Evolutionary conservation across 2,797 vertebrate genomes (phyloP).

Genomic region (Champsocephalus esox): DNA sequence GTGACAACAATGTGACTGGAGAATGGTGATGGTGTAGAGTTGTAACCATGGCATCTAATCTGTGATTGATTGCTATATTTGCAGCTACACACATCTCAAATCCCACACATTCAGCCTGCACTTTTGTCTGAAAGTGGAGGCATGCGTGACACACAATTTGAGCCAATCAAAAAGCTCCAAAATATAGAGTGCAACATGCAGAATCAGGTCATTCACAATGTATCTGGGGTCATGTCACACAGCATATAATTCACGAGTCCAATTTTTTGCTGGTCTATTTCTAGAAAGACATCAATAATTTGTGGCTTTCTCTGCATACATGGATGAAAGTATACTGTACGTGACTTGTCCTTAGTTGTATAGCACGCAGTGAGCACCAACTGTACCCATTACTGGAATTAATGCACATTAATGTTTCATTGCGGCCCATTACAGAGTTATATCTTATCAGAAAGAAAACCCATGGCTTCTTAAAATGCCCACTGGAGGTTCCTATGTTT

Average conservation of each 20-base stretch:
- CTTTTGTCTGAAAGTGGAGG: conserved; percentile 18
- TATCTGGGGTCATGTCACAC: conserved; percentile 29
- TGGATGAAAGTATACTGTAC: conserved; percentile 36
- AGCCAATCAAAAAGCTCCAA: conserved; percentile 21
- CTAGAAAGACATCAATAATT: conserved; percentile 64
- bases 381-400: conserved; percentile 56
- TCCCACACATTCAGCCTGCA: conserved; percentile 37
- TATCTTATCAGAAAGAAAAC: conserved; percentile 42
- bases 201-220: conserved; percentile 38
- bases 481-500: background rate
- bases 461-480: conserved; percentile 27
- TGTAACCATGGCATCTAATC: conserved; percentile 67
- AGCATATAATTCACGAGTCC: conserved; percentile 32
- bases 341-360: conserved; percentile 20
- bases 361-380: conserved; percentile 22
- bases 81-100: conserved; percentile 18
- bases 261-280: conserved; percentile 48
- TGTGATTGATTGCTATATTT: conserved; percentile 48
- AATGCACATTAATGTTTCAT: conserved; percentile 70
- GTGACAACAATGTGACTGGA: conserved; percentile 65
- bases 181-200: background rate
- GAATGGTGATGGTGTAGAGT: conserved; percentile 36
- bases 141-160: background rate
- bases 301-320: conserved; percentile 38
- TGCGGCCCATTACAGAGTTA: conserved; percentile 1